A percentile compares a stretch with the other conserved stretches of the same genome.
These are phyloP conservation scores for Aspidapion aeneum DNA, from an alignment of 2,888 invertebrate species.

Conservation along the genomic window DNA sequence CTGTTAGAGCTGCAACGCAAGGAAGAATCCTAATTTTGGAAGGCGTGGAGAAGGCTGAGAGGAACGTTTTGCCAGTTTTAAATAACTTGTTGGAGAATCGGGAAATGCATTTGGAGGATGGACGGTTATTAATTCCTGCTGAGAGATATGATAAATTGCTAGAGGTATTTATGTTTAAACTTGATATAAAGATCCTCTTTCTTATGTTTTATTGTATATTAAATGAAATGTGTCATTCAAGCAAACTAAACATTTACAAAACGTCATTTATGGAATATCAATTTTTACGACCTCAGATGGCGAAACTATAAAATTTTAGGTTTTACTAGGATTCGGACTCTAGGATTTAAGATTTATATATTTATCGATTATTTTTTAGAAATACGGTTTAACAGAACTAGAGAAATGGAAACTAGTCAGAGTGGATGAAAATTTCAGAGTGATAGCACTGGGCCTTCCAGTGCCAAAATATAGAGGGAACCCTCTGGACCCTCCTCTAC, in stretches of 20 bases:
- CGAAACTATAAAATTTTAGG: too few species aligned
- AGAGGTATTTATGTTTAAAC: conserved; percentile 60
- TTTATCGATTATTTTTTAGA: too few species aligned
- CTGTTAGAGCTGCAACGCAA: conserved; percentile 86
- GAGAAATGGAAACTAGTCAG: conserved; percentile 85
- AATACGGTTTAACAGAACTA: conserved; percentile 69
- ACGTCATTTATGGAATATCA: too few species aligned
- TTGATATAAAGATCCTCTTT: too few species aligned
- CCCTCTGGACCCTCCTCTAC: conserved; percentile 90
- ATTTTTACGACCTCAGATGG: too few species aligned
- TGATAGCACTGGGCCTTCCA: conserved; percentile 89
- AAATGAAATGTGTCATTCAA: too few species aligned
- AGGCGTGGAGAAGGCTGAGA: conserved; percentile 96
- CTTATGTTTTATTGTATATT: too few species aligned
- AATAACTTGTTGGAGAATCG: conserved; percentile 96
- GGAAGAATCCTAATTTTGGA: conserved; percentile 89
- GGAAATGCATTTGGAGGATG: conserved; percentile 98
- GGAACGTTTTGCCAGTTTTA: conserved; percentile 93
- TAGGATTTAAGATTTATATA: too few species aligned
- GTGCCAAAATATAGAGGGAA: conserved; percentile 87
- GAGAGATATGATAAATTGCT: conserved; percentile 85
- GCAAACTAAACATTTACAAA: too few species aligned
- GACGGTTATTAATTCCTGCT: conserved; percentile 87
- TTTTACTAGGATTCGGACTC: too few species aligned
- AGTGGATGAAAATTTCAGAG: conserved; percentile 89